Evolutionary conservation across 2,888 invertebrate species (phyloP), one percentile per base, ranked within the genome.

Genomic region (Pediacus dermestoides): DNA sequence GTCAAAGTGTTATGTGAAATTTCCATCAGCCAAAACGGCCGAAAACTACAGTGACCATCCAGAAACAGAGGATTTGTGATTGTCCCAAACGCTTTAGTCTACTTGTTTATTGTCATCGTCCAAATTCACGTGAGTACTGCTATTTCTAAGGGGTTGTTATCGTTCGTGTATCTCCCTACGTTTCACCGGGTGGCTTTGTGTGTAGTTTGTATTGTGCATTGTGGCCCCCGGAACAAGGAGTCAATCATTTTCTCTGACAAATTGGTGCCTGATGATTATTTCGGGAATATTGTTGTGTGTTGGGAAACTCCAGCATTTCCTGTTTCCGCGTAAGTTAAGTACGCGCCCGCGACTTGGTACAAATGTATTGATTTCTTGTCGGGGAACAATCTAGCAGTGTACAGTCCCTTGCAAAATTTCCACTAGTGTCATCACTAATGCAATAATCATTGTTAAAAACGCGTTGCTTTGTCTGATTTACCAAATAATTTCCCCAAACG

Each of bases 361-460:
- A 18, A 16, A 33, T 14, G 46, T 55, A 55, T 55, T 55, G 55
- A 55, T 55, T 55, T 55, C 33, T 50, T 53, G 42, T 43, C 38
- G 9, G 36, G n/a, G 44, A 50, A 52, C 48, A 48, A 46, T 52
- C 47, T 43, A 42, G 27, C 39, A 32, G 34, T 32, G 46, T 52
- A 50, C 45, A 52, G 48, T 50, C 48, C 42, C 28, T 32, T 35
- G 35, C 47, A 50, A 46, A 50, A 48, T 39, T 32, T 14, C 21
- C 34, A 12, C 23, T 34, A 8, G 15, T 12, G 14, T 18, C 21
- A 16, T 16, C n/a, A 34, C 6, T 18, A 30, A 22, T 18, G 16
- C 12, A 23, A 34, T 28, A 22, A n/a, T n/a, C n/a, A n/a, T n/a
- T n/a, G n/a, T n/a, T n/a, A n/a, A n/a, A n/a, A n/a, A n/a, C n/a